Conservation (phyloP, 2,797 vertebrate genomes). For the Champsocephalus gunnari region DNA sequence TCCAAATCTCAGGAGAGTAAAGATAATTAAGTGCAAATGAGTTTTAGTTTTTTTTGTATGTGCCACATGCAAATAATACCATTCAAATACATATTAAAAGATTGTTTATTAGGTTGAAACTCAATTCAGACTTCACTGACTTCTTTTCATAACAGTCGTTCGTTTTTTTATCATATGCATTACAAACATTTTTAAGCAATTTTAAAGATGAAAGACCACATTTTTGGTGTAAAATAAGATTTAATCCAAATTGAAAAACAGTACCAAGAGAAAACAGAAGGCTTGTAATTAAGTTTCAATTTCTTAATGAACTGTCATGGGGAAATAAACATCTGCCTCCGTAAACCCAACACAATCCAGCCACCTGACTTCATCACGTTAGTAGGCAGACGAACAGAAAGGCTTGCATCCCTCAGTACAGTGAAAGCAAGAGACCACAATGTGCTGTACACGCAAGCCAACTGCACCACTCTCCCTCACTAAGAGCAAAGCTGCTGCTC, state of each 20-base stretch:
- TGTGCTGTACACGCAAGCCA: not conserved
- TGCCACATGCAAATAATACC: slow-evolving; percentile 22
- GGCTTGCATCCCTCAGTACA: not conserved
- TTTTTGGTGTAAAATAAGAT: not conserved
- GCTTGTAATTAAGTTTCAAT: not conserved
- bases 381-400: not conserved
- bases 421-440: slow-evolving; percentile 2
- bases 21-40: slow-evolving; percentile 40
- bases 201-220: not conserved
- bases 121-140: not conserved
- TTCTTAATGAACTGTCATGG: not conserved
- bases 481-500: slow-evolving; percentile 2
- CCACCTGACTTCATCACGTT: not conserved
- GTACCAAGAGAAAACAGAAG: not conserved
- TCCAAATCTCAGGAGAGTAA: slow-evolving; percentile 16
- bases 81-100: slow-evolving; percentile 34
- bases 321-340: not conserved
- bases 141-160: not conserved
- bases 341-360: not conserved
- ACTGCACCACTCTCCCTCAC: not conserved
- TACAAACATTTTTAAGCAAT: not conserved
- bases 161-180: not conserved
- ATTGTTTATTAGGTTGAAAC: not conserved
- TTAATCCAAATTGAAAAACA: not conserved
- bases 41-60: not conserved